These are phyloP conservation scores for Gastracanthus pulcherrimus DNA, from an alignment of 2,888 invertebrate genomes.

Conservation along the genomic window DNA sequence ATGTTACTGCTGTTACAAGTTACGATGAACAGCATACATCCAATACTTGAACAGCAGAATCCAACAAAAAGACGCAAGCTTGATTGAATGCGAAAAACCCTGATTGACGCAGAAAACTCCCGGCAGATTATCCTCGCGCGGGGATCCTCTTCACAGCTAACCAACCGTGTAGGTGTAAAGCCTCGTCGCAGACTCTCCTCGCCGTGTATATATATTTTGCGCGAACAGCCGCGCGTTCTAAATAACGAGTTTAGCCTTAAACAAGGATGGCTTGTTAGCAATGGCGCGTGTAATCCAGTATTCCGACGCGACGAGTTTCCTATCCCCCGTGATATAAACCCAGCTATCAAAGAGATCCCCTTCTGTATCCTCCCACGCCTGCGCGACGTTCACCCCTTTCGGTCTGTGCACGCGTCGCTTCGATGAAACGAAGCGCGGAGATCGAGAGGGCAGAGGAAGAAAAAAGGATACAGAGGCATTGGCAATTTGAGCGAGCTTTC, in stretches of 20 bases:
- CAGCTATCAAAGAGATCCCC: background rate
- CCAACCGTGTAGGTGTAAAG: background rate
- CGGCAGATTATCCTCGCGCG: background rate
- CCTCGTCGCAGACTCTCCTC: background rate
- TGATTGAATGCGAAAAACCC: background rate
- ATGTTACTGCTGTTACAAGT: too few species aligned
- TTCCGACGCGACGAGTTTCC: conserved; percentile 4
- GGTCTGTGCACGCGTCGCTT: too few species aligned
- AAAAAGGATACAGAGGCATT: too few species aligned
- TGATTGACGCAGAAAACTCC: background rate
- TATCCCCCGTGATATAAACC: background rate
- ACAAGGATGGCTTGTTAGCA: conserved; percentile 67
- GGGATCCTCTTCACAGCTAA: background rate
- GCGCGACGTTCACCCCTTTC: too few species aligned
- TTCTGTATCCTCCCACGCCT: too few species aligned
- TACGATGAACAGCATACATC: too few species aligned
- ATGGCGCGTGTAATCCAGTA: conserved; percentile 50
- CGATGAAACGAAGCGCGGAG: too few species aligned
- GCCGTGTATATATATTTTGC: background rate
- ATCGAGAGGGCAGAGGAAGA: too few species aligned
- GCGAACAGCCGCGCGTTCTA: background rate
- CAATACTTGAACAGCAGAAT: too few species aligned
- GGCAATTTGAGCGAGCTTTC: too few species aligned
- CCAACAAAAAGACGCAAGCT: too few species aligned
- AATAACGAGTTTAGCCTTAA: conserved; percentile 67